These are phyloP conservation scores for Sebastes hubbsi DNA, from an alignment of 2,797 vertebrate species.

Conservation along the genomic window DNA sequence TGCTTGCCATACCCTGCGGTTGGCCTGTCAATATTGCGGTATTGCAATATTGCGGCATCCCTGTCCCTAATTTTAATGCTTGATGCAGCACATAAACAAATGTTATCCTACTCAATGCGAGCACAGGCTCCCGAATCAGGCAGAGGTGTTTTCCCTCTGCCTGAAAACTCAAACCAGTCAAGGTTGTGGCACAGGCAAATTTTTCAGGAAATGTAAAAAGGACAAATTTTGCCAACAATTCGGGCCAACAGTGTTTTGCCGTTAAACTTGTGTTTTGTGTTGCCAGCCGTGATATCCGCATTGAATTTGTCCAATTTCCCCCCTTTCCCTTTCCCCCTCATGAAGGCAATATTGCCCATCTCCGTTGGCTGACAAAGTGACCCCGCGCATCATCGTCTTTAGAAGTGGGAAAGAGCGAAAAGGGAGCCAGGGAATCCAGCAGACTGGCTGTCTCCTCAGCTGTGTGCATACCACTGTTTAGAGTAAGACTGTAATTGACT, in stretches of 20 bases:
- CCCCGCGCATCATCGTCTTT: conserved; percentile 41
- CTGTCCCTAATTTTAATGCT: neutral
- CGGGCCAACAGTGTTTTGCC: conserved; percentile 12
- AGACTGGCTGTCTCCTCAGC: conserved; percentile 74
- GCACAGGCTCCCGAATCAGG: neutral
- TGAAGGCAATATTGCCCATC: conserved; percentile 24
- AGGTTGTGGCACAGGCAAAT: neutral
- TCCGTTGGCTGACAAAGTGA: conserved; percentile 49
- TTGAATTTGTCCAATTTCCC: conserved; percentile 38
- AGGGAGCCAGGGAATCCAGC: conserved; percentile 54
- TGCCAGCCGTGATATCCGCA: conserved; percentile 9
- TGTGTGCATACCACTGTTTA: conserved; percentile 73
- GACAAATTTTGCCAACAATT: conserved; percentile 1
- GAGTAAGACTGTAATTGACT: conserved; percentile 79
- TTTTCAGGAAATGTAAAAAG: conserved; percentile 16
- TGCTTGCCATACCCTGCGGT: too few species aligned
- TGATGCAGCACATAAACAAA: conserved; percentile 18
- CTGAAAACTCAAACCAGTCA: conserved; percentile 8
- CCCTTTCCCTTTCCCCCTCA: neutral
- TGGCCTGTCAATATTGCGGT: too few species aligned
- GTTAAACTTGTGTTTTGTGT: conserved; percentile 14
- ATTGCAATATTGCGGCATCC: too few species aligned
- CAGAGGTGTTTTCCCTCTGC: neutral
- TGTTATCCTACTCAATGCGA: conserved; percentile 9
- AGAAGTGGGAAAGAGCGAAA: conserved; percentile 53